Conservation (phyloP, 2,113 vertebrate species). For the Nettapus auritus region DNA sequence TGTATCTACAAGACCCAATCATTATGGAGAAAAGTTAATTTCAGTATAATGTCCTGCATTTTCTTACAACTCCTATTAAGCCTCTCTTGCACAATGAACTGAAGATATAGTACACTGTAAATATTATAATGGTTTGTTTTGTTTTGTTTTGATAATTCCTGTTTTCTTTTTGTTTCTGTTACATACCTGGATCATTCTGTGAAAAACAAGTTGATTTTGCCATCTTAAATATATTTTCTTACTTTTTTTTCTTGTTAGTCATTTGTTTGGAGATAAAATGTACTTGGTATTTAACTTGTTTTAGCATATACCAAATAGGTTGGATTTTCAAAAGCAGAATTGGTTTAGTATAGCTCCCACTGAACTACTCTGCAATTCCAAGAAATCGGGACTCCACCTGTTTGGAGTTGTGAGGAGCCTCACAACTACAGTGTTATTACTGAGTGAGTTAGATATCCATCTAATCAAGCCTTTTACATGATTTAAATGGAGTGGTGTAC, state of each 20-base stretch:
- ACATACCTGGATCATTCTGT: not conserved
- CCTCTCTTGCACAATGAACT: not conserved
- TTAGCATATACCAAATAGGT: not conserved
- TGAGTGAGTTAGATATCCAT: not conserved
- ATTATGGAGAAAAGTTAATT: constrained; percentile 65
- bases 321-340: not conserved
- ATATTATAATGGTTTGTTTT: too few relatives aligned
- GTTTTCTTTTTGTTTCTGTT: not conserved
- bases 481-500: not conserved
- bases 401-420: not conserved
- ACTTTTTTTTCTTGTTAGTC: not conserved
- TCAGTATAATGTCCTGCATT: constrained; percentile 32
- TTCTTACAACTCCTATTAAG: constrained; percentile 42
- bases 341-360: not conserved
- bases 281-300: not conserved
- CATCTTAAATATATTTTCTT: not conserved
- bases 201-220: not conserved
- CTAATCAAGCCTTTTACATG: not conserved
- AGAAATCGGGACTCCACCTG: not conserved
- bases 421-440: not conserved
- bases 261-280: not conserved
- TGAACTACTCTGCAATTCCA: not conserved
- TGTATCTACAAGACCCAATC: constrained; percentile 41
- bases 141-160: not conserved
- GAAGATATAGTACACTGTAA: not conserved